Evolutionary conservation across 1,140 invertebrate genomes (phyloP).

Genomic region (Zaprionus nigranus): DNA sequence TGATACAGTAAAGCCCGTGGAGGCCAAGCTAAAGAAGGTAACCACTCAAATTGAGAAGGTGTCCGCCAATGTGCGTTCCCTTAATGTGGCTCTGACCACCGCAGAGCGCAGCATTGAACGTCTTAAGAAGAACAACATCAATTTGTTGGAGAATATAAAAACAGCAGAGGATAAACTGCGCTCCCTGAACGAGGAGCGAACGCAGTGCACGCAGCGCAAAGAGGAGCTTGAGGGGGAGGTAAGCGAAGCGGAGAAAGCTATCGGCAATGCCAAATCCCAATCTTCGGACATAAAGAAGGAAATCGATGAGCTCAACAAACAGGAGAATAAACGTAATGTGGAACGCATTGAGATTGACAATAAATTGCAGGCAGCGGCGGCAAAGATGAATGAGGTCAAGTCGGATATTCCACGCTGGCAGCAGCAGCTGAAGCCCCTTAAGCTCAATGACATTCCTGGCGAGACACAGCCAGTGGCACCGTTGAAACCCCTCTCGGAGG

Average conservation of each 20-base stretch:
- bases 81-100: slow-evolving; percentile 93
- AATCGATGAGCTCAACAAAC: slow-evolving; percentile 86
- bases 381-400: slow-evolving; percentile 88
- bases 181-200: slow-evolving; percentile 87
- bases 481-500: slow-evolving; percentile 87
- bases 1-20: slow-evolving; percentile 89
- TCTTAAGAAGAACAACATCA: slow-evolving; percentile 88
- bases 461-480: slow-evolving; percentile 85
- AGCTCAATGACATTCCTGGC: slow-evolving; percentile 89
- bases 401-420: slow-evolving; percentile 86
- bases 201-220: slow-evolving; percentile 86
- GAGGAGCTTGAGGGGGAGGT: slow-evolving; percentile 86
- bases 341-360: slow-evolving; percentile 91
- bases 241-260: slow-evolving; percentile 85
- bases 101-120: slow-evolving; percentile 92
- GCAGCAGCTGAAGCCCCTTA: slow-evolving; percentile 86
- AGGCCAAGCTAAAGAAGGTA: slow-evolving; percentile 89
- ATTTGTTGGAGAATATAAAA: slow-evolving; percentile 89
- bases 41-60: slow-evolving; percentile 90
- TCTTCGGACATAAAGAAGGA: slow-evolving; percentile 87
- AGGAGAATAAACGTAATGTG: slow-evolving; percentile 87
- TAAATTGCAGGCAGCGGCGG: slow-evolving; percentile 88
- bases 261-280: slow-evolving; percentile 85
- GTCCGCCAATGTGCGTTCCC: slow-evolving; percentile 89
- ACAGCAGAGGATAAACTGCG: slow-evolving; percentile 87